Evolutionary conservation across 64 coral and sea anemone species (phyloP), one percentile per base, ranked within the genome.

Genomic region (Porites australiensis): DNA sequence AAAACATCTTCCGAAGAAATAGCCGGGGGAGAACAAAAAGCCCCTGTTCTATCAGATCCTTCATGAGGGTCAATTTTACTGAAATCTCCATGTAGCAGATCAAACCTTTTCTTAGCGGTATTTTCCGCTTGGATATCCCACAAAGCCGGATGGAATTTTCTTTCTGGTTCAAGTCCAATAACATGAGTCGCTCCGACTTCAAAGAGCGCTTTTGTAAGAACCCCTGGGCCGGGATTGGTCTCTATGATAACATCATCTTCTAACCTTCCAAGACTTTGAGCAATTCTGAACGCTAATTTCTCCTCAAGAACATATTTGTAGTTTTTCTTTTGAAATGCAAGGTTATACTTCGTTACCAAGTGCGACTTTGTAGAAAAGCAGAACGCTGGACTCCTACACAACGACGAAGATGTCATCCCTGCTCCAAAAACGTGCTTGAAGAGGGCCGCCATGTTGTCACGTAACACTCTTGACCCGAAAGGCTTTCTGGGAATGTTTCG

Each of bases 31-130:
- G 62, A 91, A 27, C 98, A 97, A 13, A 77, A n/a, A 1, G 73
- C 67, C 44, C 88, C 67, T 58, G 74, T 94, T 7, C 58, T 58
- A 2, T 66, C 21, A 4, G 88, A 79, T 46, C 86, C 85, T 70
- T 88, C 88, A 66, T 96, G 92, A 4, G 91, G 93, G 82, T 99
- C 98, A 53, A 99, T 88, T 92, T 96, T 99, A 69, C 91, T 93
- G 75, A 99, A 96, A 88, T 99, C 98, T 19, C 85, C 94, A 71
- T 79, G 87, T 58, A 75, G 53, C 6, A 95, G n/a, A 16, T 82
- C 79, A 77, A 99, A 84, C 20, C 69, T 37, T 68, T 88, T 81
- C 4, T 48, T 49, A 8, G 77, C 83, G 14, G 57, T 5, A 52
- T 89, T 19, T 53, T 96, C 77, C 5, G 52, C 70, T 75, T 95